Conservation (phyloP, 2,113 vertebrate genomes). For the Siniperca knerii region DNA sequence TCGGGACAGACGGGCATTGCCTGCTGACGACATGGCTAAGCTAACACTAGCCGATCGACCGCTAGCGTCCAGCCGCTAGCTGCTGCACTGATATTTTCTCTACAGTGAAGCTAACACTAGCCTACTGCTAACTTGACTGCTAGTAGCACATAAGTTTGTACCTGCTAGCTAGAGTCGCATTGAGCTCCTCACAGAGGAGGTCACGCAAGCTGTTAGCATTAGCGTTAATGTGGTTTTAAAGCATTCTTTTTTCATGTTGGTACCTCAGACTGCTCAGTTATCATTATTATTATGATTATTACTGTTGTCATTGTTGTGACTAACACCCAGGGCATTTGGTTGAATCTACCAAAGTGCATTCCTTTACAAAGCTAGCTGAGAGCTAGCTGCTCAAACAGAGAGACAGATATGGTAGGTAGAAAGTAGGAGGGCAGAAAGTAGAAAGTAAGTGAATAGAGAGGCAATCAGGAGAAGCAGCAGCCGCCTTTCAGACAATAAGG, state of each 20-base stretch:
- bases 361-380: constrained; percentile 84
- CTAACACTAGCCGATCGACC: constrained; percentile 73
- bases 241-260: constrained; percentile 69
- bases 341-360: constrained; percentile 98
- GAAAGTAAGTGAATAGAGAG: background rate
- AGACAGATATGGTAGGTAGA: constrained; percentile 29
- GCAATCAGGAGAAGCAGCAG: background rate
- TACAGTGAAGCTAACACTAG: constrained; percentile 70
- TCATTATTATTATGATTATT: constrained; percentile 61
- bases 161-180: constrained; percentile 17
- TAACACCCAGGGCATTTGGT: constrained; percentile 95
- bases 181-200: constrained; percentile 23
- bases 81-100: constrained; percentile 75
- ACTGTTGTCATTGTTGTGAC: constrained; percentile 70
- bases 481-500: constrained; percentile 10
- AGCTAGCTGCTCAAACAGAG: constrained; percentile 55
- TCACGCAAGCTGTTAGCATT: constrained; percentile 41
- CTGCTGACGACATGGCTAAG: constrained; percentile 71
- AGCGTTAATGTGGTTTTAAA: constrained; percentile 54
- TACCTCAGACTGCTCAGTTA: constrained; percentile 85
- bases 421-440: background rate
- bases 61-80: constrained; percentile 68
- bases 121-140: constrained; percentile 82
- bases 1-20: constrained; percentile 21
- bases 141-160: constrained; percentile 65